Evolutionary conservation across 2,888 invertebrate species (phyloP).

Genomic region (Ophioninae sp.): DNA sequence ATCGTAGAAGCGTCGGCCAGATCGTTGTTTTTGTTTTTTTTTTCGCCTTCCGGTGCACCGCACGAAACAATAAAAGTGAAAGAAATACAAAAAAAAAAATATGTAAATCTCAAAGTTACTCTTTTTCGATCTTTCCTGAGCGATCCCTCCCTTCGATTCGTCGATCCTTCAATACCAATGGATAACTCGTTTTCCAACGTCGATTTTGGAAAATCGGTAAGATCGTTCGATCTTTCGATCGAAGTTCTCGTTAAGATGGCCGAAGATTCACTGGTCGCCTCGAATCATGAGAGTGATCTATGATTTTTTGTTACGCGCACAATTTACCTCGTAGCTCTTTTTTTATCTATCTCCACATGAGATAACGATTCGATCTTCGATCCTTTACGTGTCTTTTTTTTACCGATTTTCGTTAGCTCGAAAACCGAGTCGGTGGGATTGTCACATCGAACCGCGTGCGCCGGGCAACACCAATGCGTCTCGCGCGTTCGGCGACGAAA

Average conservation of each 20-base stretch:
- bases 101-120: no score
- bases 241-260: background rate
- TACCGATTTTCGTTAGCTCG: no score
- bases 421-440: no score
- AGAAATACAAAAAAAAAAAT: constrained; percentile 3
- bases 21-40: background rate
- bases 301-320: no score
- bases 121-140: no score
- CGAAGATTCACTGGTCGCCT: background rate
- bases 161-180: background rate
- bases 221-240: background rate
- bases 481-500: background rate
- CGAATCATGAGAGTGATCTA: no score
- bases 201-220: background rate
- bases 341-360: no score
- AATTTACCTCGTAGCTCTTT: no score
- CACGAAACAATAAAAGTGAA: constrained; percentile 41
- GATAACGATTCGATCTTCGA: no score
- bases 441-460: background rate
- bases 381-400: no score
- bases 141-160: no score
- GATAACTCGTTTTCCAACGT: background rate
- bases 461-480: constrained; percentile 17
- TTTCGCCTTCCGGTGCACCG: constrained; percentile 35
- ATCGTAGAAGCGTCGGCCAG: background rate